These are phyloP conservation scores for Pharmacophagus antenor DNA, from an alignment of 2,888 invertebrate genomes.

Conservation along the genomic window DNA sequence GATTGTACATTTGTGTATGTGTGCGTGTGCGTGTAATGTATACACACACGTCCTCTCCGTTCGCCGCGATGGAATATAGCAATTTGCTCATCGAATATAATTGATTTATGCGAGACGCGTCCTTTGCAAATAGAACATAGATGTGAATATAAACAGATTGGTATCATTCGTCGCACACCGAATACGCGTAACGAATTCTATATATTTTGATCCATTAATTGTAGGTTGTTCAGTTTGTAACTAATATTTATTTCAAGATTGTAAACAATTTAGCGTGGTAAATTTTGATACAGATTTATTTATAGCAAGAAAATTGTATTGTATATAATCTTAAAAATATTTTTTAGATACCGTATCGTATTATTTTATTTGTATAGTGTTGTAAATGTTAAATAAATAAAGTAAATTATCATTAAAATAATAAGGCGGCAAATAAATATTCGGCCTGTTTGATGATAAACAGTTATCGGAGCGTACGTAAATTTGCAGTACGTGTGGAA, in stretches of 20 bases:
- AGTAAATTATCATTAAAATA: no score
- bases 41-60: neutral
- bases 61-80: constrained; percentile 52
- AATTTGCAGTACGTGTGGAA: no score
- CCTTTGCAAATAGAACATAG: constrained; percentile 43
- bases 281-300: no score
- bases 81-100: constrained; percentile 76
- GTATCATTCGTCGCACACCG: neutral
- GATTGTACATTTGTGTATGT: neutral
- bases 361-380: no score
- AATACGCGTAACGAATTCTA: neutral
- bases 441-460: no score
- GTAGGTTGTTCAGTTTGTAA: neutral
- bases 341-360: no score
- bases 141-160: neutral
- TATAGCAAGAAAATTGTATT: no score
- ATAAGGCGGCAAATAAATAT: no score
- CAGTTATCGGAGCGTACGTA: no score
- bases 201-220: neutral
- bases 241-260: neutral
- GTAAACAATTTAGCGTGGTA: no score
- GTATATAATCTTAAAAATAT: no score
- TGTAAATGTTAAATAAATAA: no score
- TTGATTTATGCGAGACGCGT: constrained; percentile 67
- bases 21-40: neutral